Conservation (phyloP, 2,797 vertebrate species). For the Coendou prehensilis region DNA sequence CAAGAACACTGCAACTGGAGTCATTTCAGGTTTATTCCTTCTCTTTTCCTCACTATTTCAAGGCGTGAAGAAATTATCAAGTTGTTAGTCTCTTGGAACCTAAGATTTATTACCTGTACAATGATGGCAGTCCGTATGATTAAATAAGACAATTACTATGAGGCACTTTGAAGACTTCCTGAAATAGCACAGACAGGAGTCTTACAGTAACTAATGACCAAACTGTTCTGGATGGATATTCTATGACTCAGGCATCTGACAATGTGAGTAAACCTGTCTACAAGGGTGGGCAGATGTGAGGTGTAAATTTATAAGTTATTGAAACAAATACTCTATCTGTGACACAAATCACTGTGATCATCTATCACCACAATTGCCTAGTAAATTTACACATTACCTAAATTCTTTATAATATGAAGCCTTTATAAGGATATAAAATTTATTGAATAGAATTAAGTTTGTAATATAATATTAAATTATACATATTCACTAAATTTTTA, state of each 20-base stretch:
- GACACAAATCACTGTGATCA: neutral
- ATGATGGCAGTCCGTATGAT: neutral
- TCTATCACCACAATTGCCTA: neutral
- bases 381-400: neutral
- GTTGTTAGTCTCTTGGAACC: neutral
- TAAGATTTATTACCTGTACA: neutral
- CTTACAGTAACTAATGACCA: neutral
- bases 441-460: neutral
- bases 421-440: neutral
- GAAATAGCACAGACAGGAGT: neutral
- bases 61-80: neutral
- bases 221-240: neutral
- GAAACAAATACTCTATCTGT: neutral
- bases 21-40: neutral
- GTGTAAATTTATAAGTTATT: neutral
- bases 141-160: neutral
- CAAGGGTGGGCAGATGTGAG: neutral
- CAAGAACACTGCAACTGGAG: neutral
- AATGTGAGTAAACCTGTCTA: neutral
- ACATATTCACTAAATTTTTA: neutral
- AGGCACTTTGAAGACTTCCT: neutral
- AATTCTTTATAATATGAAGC: neutral
- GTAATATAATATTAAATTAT: neutral
- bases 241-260: neutral
- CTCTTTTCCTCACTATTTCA: neutral